phyloP scores from a whole-genome alignment of 1,140 invertebrate species.

The Aphis gossypii region DNA sequence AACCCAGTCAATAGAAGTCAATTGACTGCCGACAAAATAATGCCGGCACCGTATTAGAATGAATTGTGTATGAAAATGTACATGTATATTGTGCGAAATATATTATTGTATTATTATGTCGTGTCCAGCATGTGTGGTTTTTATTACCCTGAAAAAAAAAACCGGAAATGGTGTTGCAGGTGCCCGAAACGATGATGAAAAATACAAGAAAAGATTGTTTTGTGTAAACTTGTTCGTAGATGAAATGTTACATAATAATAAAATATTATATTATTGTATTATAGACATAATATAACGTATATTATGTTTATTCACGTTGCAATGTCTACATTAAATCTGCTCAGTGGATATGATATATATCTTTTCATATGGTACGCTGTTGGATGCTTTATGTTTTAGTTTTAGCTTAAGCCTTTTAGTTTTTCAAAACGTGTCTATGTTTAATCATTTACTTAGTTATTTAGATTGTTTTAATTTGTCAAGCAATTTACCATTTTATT shows the following conservation, averaged over 20 bases:
- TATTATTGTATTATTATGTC: constrained; percentile 7
- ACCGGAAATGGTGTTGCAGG: not conserved
- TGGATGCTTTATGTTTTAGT: not conserved
- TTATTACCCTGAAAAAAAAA: not conserved
- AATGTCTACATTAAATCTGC: not conserved
- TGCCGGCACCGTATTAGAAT: constrained; percentile 21
- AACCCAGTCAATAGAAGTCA: constrained; percentile 34
- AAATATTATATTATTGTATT: not conserved
- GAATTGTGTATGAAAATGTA: not conserved
- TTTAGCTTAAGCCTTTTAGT: not conserved
- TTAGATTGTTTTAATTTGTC: not conserved
- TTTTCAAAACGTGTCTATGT: not conserved
- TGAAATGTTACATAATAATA: not conserved
- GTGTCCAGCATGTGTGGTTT: not conserved
- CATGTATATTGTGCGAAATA: not conserved
- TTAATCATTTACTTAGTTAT: not conserved
- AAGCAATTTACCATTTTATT: not conserved
- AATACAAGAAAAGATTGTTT: constrained; percentile 18
- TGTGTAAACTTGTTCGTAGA: not conserved
- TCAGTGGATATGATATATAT: not conserved
- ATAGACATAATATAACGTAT: not conserved
- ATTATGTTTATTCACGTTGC: not conserved
- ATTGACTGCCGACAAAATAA: constrained; percentile 25
- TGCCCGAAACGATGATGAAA: not conserved
- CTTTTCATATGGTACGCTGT: not conserved